Percentiles rank a stretch among this genome's conserved stretches.
phyloP scores from a whole-genome alignment of 2,888 invertebrate species.

The Drosophila paramelanica region DNA sequence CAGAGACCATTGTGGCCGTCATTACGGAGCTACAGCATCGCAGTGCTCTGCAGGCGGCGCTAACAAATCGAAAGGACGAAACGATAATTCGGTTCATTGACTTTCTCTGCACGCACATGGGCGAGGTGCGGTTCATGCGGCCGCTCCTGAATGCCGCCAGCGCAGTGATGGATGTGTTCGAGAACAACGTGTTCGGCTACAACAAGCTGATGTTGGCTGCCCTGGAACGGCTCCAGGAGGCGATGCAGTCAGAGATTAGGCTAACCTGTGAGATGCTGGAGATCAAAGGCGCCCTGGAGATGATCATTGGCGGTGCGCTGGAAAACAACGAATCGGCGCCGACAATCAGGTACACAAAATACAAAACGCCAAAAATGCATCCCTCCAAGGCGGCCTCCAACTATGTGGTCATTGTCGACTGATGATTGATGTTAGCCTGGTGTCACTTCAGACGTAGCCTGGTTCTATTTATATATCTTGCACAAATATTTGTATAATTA shows the following conservation, averaged over 20 bases:
- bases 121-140: conserved; percentile 90
- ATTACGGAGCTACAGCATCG: conserved; percentile 95
- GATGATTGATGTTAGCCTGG: conserved; percentile 38
- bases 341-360: conserved; percentile 19
- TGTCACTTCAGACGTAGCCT: not conserved
- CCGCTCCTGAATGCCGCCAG: conserved; percentile 91
- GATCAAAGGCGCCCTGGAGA: conserved; percentile 89
- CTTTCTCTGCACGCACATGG: conserved; percentile 91
- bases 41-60: conserved; percentile 90
- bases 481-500: no score
- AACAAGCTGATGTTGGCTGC: conserved; percentile 88
- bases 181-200: conserved; percentile 87
- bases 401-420: conserved; percentile 65
- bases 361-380: conserved; percentile 58
- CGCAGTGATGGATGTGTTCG: conserved; percentile 91
- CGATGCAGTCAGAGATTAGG: conserved; percentile 89
- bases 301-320: conserved; percentile 87
- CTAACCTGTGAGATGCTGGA: conserved; percentile 88
- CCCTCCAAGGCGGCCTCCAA: conserved; percentile 80
- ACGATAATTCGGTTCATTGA: conserved; percentile 89
- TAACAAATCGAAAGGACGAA: conserved; percentile 90
- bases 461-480: not conserved
- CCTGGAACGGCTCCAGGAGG: conserved; percentile 87
- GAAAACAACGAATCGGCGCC: conserved; percentile 84
- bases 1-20: conserved; percentile 92